Percentiles rank a stretch among this genome's conserved stretches.
phyloP scores from a whole-genome alignment of 2,797 vertebrate species.

The Chelon auratus region DNA sequence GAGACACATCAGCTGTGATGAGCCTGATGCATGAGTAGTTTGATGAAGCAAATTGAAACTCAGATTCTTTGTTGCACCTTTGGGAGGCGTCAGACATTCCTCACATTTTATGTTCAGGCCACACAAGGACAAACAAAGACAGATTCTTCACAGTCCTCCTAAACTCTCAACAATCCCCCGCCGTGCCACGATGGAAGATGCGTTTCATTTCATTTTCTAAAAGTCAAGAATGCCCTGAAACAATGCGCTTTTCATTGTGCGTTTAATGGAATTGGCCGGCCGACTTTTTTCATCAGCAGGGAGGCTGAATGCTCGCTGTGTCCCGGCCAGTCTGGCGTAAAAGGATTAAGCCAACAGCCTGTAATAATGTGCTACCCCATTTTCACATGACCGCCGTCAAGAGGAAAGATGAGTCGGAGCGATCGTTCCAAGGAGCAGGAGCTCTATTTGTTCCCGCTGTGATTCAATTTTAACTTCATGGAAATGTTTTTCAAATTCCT shows the following conservation, averaged over 20 bases:
- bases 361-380: slow-evolving; percentile 79
- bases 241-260: slow-evolving; percentile 52
- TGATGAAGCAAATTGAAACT: neutral
- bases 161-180: neutral
- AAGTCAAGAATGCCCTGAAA: slow-evolving; percentile 40
- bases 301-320: slow-evolving; percentile 68
- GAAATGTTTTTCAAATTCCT: slow-evolving; percentile 59
- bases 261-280: slow-evolving; percentile 56
- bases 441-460: slow-evolving; percentile 53
- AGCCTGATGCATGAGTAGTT: neutral
- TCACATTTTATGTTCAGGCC: slow-evolving; percentile 13
- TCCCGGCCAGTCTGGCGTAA: slow-evolving; percentile 70
- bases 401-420: slow-evolving; percentile 62
- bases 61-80: neutral
- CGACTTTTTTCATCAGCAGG: slow-evolving; percentile 17
- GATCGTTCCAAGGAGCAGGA: slow-evolving; percentile 39
- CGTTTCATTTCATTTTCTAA: slow-evolving; percentile 21
- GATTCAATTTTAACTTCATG: slow-evolving; percentile 63
- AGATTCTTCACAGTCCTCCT: slow-evolving; percentile 4
- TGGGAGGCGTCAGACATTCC: slow-evolving; percentile 20
- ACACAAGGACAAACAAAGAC: slow-evolving; percentile 39
- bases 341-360: slow-evolving; percentile 84
- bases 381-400: slow-evolving; percentile 81
- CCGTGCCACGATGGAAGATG: slow-evolving; percentile 2
- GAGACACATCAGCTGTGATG: slow-evolving; percentile 26